Evolutionary conservation across 2,888 invertebrate species (phyloP).

Genomic region (Chrysolina oricalcia): DNA sequence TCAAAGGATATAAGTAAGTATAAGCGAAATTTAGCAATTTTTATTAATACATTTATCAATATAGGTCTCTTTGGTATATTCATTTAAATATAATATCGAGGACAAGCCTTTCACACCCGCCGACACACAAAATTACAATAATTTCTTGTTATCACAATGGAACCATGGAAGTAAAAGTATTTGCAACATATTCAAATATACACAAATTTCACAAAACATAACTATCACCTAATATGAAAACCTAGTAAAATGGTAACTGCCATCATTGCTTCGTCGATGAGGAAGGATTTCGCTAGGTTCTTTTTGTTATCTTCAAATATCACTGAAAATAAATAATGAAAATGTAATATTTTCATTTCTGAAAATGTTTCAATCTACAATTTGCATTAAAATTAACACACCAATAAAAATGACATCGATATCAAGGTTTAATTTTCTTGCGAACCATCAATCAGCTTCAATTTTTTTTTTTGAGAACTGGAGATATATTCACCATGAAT

Average conservation of each 20-base stretch:
- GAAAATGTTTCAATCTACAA: background rate
- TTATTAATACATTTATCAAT: constrained; percentile 28
- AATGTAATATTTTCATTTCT: background rate
- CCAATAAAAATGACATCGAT: background rate
- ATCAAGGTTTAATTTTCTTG: background rate
- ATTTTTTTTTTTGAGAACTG: too few species aligned
- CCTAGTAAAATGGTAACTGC: background rate
- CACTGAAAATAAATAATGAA: constrained; percentile 7
- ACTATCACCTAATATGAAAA: constrained; percentile 25
- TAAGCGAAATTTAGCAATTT: constrained; percentile 31
- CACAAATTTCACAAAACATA: background rate
- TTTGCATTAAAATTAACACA: background rate
- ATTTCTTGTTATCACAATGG: constrained; percentile 44
- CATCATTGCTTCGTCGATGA: constrained; percentile 16
- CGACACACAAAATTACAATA: constrained; percentile 39
- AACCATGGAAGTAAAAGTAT: constrained; percentile 43
- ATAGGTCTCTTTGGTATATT: constrained; percentile 38
- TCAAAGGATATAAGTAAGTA: background rate
- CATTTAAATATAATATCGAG: constrained; percentile 33
- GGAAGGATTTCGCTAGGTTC: background rate
- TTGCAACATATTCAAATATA: constrained; percentile 40
- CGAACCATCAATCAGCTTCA: too few species aligned
- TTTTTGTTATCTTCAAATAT: constrained; percentile 28
- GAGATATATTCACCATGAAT: too few species aligned
- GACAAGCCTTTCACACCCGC: constrained; percentile 5